These are phyloP conservation scores for Idris sp. DNA, from an alignment of 1,140 invertebrate genomes.

Conservation along the genomic window DNA sequence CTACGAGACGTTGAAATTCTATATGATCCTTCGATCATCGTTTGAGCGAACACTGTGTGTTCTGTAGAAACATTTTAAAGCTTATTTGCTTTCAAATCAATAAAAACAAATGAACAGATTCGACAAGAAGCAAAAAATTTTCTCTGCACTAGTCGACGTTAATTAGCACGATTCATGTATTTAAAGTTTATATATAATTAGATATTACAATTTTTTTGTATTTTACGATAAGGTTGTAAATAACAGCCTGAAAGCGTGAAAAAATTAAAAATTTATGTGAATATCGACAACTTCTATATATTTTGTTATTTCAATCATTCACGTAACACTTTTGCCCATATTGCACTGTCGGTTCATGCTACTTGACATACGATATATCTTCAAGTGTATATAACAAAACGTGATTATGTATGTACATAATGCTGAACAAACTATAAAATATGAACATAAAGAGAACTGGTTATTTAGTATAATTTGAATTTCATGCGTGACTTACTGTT, in stretches of 20 bases:
- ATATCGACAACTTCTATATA: conserved; percentile 33
- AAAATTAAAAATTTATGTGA: conserved; percentile 36
- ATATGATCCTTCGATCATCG: conserved; percentile 63
- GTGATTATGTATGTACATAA: conserved; percentile 73
- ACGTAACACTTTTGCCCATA: conserved; percentile 65
- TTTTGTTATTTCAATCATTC: conserved; percentile 47
- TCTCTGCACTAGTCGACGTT: conserved; percentile 24
- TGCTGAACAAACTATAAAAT: conserved; percentile 73
- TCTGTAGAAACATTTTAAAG: conserved; percentile 62
- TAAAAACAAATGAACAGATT: conserved; percentile 16
- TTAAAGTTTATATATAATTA: too few species aligned
- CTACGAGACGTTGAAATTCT: conserved; percentile 52
- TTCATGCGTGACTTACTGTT: conserved; percentile 81
- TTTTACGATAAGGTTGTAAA: conserved; percentile 31
- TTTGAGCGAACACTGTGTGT: conserved; percentile 65
- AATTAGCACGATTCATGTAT: conserved; percentile 19
- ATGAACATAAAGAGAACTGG: conserved; percentile 74
- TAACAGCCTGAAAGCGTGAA: conserved; percentile 25
- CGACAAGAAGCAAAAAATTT: conserved; percentile 20
- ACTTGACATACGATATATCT: conserved; percentile 59
- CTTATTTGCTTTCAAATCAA: conserved; percentile 62
- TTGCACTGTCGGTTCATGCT: conserved; percentile 63
- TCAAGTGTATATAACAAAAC: conserved; percentile 74
- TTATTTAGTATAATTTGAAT: conserved; percentile 76
- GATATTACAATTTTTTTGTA: too few species aligned